Evolutionary conservation across 1,140 invertebrate species (phyloP), one percentile per base, ranked within the genome.

Genomic region (Tetragnatha versicolor): DNA sequence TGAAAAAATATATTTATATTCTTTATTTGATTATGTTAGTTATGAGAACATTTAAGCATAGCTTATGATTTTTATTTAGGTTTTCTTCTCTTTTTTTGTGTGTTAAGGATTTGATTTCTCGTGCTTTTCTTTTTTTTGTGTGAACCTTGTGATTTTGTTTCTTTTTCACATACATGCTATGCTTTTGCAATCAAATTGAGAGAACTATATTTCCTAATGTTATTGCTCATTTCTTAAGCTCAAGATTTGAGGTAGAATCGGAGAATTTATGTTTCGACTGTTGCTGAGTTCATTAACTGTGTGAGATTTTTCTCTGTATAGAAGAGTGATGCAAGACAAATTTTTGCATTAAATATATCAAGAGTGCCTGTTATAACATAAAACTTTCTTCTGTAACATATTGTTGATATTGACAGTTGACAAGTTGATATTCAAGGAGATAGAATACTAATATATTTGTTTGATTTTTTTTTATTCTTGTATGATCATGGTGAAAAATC

Each of bases 331-430:
- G 12, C 7, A 9, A 33, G 27, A 58, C 55, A 58, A 31, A 31
- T 33, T 14, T 37, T 39, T 42, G 20, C n/a, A 63, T 42, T 22
- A 12, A 39, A 63, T 29, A 45, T 58, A 7, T 27, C 25, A 17
- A 9, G 25, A 63, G 60, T 63, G 60, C 60, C 60, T 63, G 35
- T 42, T 63, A n/a, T 14, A 39, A 20, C 35, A 29, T 9, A 31
- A 63, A 42, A 63, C 14, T 63, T 63, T n/a, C n/a, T n/a, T 37
- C 7, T 63, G 35, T 39, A 63, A 63, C 17, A 63, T 63, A 63
- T n/a, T 63, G 37, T 42, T 63, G 60, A 39, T 63, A 39, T 22
- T 63, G 22, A 25, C 25, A 45, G 60, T 63, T 63, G 55, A 58
- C 29, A 33, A 3, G 17, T 4, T 33, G 17, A 35, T n/a, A n/a